Conservation (phyloP, 2,113 vertebrate genomes). For the Scolopax mira region DNA sequence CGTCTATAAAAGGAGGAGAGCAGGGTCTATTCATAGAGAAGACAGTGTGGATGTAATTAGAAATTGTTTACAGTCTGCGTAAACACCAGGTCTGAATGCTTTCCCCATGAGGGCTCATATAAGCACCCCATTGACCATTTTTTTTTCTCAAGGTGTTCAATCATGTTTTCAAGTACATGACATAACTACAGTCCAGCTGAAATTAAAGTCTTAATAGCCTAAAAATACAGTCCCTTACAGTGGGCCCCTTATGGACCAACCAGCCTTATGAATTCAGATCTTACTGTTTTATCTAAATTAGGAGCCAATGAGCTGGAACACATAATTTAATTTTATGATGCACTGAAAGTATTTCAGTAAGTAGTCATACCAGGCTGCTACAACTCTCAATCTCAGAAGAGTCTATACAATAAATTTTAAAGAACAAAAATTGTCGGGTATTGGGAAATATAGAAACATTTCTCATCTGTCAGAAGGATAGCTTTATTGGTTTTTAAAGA, state of each 20-base stretch:
- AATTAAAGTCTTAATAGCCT: conserved; percentile 36
- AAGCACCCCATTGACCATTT: neutral
- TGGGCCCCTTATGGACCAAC: neutral
- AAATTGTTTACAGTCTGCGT: conserved; percentile 22
- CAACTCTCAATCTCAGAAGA: neutral
- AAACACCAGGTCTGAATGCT: neutral
- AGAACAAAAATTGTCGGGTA: neutral
- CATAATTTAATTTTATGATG: conserved; percentile 60
- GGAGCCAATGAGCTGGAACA: conserved; percentile 45
- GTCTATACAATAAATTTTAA: neutral
- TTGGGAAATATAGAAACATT: neutral
- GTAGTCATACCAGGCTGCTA: neutral
- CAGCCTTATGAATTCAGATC: conserved; percentile 29
- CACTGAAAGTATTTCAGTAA: conserved; percentile 37
- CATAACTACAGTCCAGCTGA: neutral
- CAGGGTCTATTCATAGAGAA: conserved; percentile 25
- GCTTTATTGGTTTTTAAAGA: neutral
- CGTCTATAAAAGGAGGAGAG: conserved; percentile 17
- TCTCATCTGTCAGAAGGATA: neutral
- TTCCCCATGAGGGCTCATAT: conserved; percentile 8
- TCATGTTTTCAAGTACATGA: conserved; percentile 33
- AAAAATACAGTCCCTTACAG: conserved; percentile 14
- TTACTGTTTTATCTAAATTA: conserved; percentile 55
- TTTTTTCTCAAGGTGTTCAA: neutral
- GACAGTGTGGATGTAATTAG: neutral